These are phyloP conservation scores for Takifugu flavidus DNA, from an alignment of 2,113 vertebrate species.

Conservation along the genomic window DNA sequence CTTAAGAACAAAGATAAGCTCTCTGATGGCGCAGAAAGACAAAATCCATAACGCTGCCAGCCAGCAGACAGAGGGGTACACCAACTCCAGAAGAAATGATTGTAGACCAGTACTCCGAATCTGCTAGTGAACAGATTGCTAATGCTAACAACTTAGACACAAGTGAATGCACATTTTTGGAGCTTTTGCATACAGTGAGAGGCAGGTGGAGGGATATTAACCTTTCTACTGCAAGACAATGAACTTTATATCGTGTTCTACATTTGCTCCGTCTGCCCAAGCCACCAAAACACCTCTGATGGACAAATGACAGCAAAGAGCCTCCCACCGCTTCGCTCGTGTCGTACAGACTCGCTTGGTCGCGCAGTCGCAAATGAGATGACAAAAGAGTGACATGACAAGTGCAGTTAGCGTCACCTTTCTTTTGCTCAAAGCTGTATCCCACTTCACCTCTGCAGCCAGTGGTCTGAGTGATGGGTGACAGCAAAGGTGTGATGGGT, in stretches of 20 bases:
- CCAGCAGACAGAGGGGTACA: too few species aligned
- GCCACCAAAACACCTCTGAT: constrained; percentile 31
- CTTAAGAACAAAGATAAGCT: too few species aligned
- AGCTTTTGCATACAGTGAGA: too few species aligned
- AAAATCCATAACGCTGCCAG: too few species aligned
- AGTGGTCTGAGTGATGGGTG: constrained; percentile 48
- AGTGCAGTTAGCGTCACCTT: constrained; percentile 53
- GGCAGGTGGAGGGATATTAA: constrained; percentile 30
- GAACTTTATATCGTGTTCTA: constrained; percentile 8
- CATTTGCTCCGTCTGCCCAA: too few species aligned
- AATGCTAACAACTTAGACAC: too few species aligned
- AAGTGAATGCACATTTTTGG: too few species aligned
- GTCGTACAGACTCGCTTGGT: constrained; percentile 18
- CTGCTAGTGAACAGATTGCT: too few species aligned
- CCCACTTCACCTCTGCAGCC: constrained; percentile 40
- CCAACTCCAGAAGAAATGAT: too few species aligned
- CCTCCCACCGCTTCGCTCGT: constrained; percentile 22
- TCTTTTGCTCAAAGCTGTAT: constrained; percentile 50
- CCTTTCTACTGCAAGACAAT: constrained; percentile 25
- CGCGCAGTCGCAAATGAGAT: constrained; percentile 14
- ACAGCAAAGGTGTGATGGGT: constrained; percentile 37
- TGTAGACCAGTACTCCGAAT: too few species aligned
- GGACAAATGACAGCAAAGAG: constrained; percentile 50
- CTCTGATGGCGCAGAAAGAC: too few species aligned
- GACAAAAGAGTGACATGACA: constrained; percentile 42